Base-by-base conservation (phyloP, 1,140 invertebrate species). In the Zaprionus ghesquierei region DNA sequence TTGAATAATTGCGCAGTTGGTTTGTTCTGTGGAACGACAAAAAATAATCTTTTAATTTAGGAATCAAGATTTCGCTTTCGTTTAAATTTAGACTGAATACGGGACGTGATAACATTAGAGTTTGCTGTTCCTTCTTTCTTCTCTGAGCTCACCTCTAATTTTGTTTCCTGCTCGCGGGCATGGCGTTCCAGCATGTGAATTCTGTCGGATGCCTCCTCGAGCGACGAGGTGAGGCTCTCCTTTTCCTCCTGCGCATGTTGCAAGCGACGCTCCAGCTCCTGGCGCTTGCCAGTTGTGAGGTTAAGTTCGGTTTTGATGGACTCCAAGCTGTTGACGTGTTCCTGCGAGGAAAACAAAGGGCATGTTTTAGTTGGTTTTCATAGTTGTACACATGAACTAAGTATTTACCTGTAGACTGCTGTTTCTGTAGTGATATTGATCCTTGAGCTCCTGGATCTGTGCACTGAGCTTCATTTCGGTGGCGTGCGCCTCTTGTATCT, bases 161-260 rank as follows among this genome's bases (percentile, higher is more conserved):
- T 92, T 69, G 81, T 89, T 91, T 97, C 96, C 93, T 98, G 96
- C 93, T 98, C 97, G 82, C 96, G 94, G 20, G 95, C 94, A 90
- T 97, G 95, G 90, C 96, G 94, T 91, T 98, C 97, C 76, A 98
- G 93, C 82, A 96, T 94, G 64, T 96, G 92, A 72, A 98, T 97
- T 89, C 97, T 94, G 92, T 98, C 97, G 55, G 96, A 95, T 31
- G 97, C 96, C 92, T 98, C 97, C 78, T 98, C 97, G 56, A 98
- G 93, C 51, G 96, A 95, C 20, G 94, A 94, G 33, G 94, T 94
- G 25, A 98, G 93, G 55, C 94, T 94, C 64, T 98, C 96, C 81
- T 97, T 94, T 92, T 98, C 97, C 54, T 95, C 94, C 3, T 95
- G 93, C 6, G 97, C 93, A 55, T 93, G 92, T 58, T 95, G 94